Percentiles rank a stretch among this genome's conserved stretches.
These are phyloP conservation scores for Diarsia rubi DNA, from an alignment of 2,888 invertebrate species.

Conservation along the genomic window DNA sequence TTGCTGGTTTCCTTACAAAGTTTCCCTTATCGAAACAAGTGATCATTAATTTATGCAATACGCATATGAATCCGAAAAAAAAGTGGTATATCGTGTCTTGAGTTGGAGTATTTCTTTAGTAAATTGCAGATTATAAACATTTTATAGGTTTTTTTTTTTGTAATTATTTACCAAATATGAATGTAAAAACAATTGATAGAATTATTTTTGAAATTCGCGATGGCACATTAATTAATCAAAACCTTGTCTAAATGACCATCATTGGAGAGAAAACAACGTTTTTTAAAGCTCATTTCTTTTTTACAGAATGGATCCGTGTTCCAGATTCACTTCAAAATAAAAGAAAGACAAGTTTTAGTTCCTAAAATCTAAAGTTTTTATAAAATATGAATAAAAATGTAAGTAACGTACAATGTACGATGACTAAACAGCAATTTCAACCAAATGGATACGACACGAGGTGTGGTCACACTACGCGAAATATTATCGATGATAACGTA, in stretches of 20 bases:
- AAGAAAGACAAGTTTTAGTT: not conserved
- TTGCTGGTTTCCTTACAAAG: too few relatives aligned
- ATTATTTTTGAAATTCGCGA: not conserved
- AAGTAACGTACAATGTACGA: constrained; percentile 56
- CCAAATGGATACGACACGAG: constrained; percentile 87
- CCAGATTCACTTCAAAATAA: constrained; percentile 5
- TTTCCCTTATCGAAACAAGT: too few relatives aligned
- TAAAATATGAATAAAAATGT: constrained; percentile 37
- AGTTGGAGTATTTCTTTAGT: not conserved
- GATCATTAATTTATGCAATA: too few relatives aligned
- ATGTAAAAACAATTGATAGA: not conserved
- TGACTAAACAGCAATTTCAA: constrained; percentile 86
- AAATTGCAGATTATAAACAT: not conserved
- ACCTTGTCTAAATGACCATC: not conserved
- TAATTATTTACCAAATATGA: not conserved
- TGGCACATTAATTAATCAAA: not conserved
- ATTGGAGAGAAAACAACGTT: not conserved
- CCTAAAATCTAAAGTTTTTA: not conserved
- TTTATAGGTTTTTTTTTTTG: not conserved
- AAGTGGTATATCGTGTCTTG: too few relatives aligned
- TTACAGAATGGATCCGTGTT: not conserved
- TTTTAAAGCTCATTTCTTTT: not conserved
- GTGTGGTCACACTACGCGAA: constrained; percentile 63
- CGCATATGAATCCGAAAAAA: too few relatives aligned
- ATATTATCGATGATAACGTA: constrained; percentile 60